These are phyloP conservation scores for Aleadryas rufinucha DNA, from an alignment of 2,113 vertebrate species.

Conservation along the genomic window DNA sequence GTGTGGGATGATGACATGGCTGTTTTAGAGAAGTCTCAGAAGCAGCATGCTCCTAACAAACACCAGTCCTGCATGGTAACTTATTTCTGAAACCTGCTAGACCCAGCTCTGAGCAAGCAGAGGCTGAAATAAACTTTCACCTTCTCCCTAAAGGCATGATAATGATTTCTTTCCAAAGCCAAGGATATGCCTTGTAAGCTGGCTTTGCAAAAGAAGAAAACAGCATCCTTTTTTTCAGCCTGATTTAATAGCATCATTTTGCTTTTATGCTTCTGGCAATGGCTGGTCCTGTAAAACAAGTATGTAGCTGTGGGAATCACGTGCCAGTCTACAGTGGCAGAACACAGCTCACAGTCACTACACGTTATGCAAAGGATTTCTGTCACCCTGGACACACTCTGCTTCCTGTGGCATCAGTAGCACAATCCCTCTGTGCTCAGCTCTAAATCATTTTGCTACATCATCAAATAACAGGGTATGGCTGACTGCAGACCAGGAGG, in stretches of 20 bases:
- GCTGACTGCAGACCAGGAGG: constrained; percentile 1
- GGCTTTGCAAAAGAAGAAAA: neutral
- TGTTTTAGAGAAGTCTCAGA: neutral
- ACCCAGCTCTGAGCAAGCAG: neutral
- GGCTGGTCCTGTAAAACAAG: neutral
- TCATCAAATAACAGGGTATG: constrained; percentile 5
- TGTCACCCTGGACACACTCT: constrained; percentile 3
- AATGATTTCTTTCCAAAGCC: neutral
- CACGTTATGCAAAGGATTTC: neutral
- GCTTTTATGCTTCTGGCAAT: constrained; percentile 10
- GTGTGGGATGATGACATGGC: neutral
- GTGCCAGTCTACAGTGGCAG: neutral
- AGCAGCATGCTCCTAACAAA: neutral
- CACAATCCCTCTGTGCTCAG: neutral
- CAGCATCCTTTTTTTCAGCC: neutral
- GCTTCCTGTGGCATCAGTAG: neutral
- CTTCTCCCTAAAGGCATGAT: neutral
- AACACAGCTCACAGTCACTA: neutral
- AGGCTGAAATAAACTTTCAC: neutral
- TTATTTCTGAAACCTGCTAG: neutral
- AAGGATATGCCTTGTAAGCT: neutral
- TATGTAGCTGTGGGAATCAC: neutral
- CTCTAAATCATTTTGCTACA: constrained; percentile 11
- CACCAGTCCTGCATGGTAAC: neutral
- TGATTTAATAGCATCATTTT: constrained; percentile 29